These are phyloP conservation scores for Myathropa florea DNA, from an alignment of 2,888 invertebrate species.

Conservation along the genomic window DNA sequence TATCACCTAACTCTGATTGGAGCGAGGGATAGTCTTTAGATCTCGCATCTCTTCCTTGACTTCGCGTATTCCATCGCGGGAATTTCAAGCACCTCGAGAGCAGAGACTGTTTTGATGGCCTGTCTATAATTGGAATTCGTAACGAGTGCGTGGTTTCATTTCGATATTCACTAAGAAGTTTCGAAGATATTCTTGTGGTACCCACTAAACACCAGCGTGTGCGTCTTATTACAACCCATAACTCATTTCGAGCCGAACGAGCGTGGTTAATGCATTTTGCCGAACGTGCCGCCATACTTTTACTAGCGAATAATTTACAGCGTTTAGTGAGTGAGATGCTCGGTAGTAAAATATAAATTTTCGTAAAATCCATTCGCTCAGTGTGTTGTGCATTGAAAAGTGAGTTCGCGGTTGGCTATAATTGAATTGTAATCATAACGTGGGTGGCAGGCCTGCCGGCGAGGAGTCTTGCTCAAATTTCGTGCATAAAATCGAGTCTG, in stretches of 20 bases:
- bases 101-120: too few species aligned
- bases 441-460: background rate
- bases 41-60: background rate
- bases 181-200: too few species aligned
- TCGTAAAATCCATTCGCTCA: background rate
- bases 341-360: background rate
- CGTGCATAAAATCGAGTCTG: slow-evolving; percentile 8
- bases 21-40: background rate
- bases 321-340: background rate
- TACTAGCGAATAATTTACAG: background rate
- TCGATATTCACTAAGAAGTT: too few species aligned
- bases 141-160: background rate
- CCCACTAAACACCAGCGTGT: too few species aligned
- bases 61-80: too few species aligned
- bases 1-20: background rate
- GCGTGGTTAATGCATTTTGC: background rate
- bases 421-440: slow-evolving; percentile 11
- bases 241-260: background rate
- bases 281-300: background rate
- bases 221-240: background rate
- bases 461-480: background rate
- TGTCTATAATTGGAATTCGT: background rate
- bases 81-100: too few species aligned
- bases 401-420: background rate
- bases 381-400: background rate